phyloP scores from a whole-genome alignment of 2,888 invertebrate genomes.

The Cephus spinipes region DNA sequence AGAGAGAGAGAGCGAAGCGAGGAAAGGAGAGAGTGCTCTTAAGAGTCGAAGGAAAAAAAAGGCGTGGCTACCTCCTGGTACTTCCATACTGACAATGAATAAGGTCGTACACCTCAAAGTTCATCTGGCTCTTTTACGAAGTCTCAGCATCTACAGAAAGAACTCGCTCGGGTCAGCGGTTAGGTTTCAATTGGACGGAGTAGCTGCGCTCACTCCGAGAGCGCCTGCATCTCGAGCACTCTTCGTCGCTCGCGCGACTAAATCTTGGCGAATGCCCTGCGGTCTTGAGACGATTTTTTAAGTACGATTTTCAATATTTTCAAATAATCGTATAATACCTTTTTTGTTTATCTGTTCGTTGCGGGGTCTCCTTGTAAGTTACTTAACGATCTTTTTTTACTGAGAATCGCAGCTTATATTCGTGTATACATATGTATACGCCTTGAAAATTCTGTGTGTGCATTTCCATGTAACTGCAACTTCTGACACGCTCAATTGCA shows the following conservation, averaged over 20 bases:
- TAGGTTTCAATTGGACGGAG: background rate
- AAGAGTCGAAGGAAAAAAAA: constrained; percentile 12
- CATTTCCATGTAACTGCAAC: background rate
- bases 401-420: too few relatives aligned
- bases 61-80: background rate
- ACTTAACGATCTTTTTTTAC: background rate
- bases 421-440: background rate
- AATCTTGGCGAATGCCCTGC: background rate
- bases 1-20: constrained; percentile 1
- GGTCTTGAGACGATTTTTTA: background rate
- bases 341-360: too few relatives aligned
- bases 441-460: background rate
- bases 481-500: background rate
- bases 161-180: background rate
- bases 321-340: too few relatives aligned
- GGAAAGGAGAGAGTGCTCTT: background rate
- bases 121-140: background rate
- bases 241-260: background rate
- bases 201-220: background rate
- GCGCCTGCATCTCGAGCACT: background rate
- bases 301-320: too few relatives aligned
- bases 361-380: background rate
- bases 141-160: background rate
- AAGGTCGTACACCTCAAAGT: background rate
- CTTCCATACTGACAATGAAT: background rate